Percentiles rank a stretch among this genome's conserved stretches.
Conservation (phyloP, 2,888 invertebrate species). For the Dolichomitus sp. region DNA sequence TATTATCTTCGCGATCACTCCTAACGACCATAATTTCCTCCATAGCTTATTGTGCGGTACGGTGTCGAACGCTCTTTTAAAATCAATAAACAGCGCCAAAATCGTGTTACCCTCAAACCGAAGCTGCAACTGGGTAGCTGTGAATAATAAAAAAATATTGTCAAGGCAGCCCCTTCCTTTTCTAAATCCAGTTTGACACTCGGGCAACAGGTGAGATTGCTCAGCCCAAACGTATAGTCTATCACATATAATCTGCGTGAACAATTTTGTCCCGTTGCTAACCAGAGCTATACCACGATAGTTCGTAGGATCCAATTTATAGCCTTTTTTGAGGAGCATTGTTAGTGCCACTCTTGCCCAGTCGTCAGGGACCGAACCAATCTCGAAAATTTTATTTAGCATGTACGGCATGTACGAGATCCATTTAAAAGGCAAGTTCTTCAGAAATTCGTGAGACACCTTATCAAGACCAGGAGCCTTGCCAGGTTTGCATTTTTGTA, state of each 20-base stretch:
- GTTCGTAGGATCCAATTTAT: constrained; percentile 59
- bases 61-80: constrained; percentile 64
- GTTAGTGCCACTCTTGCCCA: constrained; percentile 37
- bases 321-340: constrained; percentile 69
- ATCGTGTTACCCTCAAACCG: constrained; percentile 38
- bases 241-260: constrained; percentile 58
- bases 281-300: constrained; percentile 69
- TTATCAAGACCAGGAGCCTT: constrained; percentile 54
- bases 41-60: constrained; percentile 60
- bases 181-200: constrained; percentile 66
- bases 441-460: constrained; percentile 47
- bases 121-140: constrained; percentile 54
- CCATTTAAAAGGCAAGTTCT: constrained; percentile 35
- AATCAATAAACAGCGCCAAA: constrained; percentile 68
- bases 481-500: constrained; percentile 51
- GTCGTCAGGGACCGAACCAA: constrained; percentile 15
- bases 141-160: constrained; percentile 33
- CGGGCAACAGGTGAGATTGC: constrained; percentile 47
- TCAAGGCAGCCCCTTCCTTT: constrained; percentile 39
- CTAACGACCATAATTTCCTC: constrained; percentile 54
- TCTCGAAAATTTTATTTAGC: constrained; percentile 42
- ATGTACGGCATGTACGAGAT: constrained; percentile 13
- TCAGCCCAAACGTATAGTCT: constrained; percentile 65
- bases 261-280: constrained; percentile 66
- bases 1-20: constrained; percentile 67